These are phyloP conservation scores for Rissa tridactyla DNA, from an alignment of 2,113 vertebrate species.

Conservation along the genomic window DNA sequence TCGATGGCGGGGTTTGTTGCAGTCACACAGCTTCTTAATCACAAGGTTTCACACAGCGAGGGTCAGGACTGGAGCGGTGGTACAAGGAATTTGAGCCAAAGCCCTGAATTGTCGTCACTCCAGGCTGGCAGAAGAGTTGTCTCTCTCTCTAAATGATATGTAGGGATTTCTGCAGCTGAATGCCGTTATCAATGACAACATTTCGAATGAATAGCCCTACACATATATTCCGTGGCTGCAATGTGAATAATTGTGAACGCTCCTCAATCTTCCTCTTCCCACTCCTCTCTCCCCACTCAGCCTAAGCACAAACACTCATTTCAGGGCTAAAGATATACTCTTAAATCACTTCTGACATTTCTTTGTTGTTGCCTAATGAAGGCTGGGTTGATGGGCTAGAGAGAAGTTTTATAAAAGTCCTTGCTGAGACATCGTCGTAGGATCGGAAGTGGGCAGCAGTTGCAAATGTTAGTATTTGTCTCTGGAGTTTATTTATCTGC, in stretches of 20 bases:
- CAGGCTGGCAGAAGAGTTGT: neutral
- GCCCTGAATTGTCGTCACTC: neutral
- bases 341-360: conserved; percentile 28
- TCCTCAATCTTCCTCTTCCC: neutral
- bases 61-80: neutral
- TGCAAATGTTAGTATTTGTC: neutral
- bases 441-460: neutral
- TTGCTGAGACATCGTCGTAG: neutral
- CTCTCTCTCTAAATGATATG: neutral
- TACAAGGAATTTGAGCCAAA: neutral
- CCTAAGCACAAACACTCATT: neutral
- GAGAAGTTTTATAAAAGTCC: neutral
- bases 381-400: neutral
- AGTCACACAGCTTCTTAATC: neutral
- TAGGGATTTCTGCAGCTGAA: conserved; percentile 23
- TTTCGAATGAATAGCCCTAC: neutral
- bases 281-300: neutral
- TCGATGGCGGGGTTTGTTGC: neutral
- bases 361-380: conserved; percentile 9
- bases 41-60: neutral
- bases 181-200: neutral
- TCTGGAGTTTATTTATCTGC: neutral
- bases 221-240: neutral
- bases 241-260: neutral
- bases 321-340: neutral